Base-by-base conservation (phyloP, 2,888 invertebrate species). In the Amblyjoppa proteus region DNA sequence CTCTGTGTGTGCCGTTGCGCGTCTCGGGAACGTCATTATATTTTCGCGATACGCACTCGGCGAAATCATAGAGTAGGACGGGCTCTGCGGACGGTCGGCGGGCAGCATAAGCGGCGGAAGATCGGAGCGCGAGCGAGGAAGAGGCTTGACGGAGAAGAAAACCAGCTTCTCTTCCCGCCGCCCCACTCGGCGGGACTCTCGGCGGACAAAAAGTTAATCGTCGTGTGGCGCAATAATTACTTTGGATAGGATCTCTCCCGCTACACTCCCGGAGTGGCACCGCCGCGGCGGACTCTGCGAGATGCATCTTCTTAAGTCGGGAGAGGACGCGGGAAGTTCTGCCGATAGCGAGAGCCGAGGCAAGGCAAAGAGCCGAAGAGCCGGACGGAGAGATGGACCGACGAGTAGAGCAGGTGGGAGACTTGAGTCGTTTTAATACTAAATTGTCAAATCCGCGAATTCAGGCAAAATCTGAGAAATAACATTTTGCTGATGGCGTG, bases 191-290 rank as follows among this genome's bases (percentile, higher is more conserved):
- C 81, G 71, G 78, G 82, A 53, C 90, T 86, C 88, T 87, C 89
- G 89, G 88, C 92, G 89, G 81, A 87, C 88, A 93, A 92, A 92
- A 93, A 93, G 92, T 93, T 93, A 93, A 93, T 93, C 91, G 91
- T 91, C 91, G 90, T 89, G 91, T 89, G 88, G 90, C 89, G 90
- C 89, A 92, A 92, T 93, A 92, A 93, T 93, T 93, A 92, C 91
- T 92, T 89, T 87, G 83, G 87, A 88, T 79, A 81, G 81, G 70
- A 77, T 84, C 84, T 83, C 68, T 81, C 71, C 74, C 75, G 74
- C 83, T 85, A 86, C 87, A 80, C 79, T 80, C 77, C 49, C 45
- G 38, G 73, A 76, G 58, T 58, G 81, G 76, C 64, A 71, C 58
- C 80, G 71, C 69, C 71, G 83, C 81, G 75, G 56, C 69, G 51